These are phyloP conservation scores for Fragum fragum DNA, from an alignment of 2,888 invertebrate species.

Conservation along the genomic window DNA sequence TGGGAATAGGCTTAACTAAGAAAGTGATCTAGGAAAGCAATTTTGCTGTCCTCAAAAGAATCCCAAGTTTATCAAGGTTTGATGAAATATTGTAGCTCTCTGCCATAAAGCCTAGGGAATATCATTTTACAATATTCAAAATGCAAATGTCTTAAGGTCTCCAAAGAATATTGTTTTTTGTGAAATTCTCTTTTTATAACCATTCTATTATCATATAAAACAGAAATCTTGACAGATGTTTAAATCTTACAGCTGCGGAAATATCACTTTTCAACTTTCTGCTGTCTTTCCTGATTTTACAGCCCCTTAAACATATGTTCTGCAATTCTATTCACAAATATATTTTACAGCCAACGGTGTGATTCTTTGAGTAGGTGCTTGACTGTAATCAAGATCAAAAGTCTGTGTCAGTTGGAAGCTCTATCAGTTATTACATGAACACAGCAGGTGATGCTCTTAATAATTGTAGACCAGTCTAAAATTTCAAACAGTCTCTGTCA, in stretches of 20 bases:
- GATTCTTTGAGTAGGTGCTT: not conserved
- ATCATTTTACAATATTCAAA: no score
- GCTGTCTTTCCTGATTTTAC: not conserved
- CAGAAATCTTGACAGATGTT: not conserved
- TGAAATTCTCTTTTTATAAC: not conserved
- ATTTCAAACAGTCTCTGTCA: not conserved
- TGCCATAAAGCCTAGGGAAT: no score
- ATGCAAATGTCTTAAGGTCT: no score
- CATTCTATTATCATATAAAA: not conserved
- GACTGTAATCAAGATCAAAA: conserved; percentile 30
- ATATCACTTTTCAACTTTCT: conserved; percentile 21
- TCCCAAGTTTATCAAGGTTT: no score
- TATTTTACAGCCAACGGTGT: not conserved
- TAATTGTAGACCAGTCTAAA: conserved; percentile 22
- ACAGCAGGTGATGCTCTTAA: conserved; percentile 24
- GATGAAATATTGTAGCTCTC: no score
- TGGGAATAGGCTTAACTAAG: no score
- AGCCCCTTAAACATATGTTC: conserved; percentile 23
- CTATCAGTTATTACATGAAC: conserved; percentile 14
- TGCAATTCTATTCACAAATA: conserved; percentile 13
- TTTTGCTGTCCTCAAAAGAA: no score
- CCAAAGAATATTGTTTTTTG: not conserved
- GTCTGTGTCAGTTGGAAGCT: conserved; percentile 27
- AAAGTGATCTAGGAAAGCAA: no score
- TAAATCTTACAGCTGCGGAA: conserved; percentile 27